phyloP scores from a whole-genome alignment of 2,888 invertebrate genomes.

The Habrosyne pyritoides region DNA sequence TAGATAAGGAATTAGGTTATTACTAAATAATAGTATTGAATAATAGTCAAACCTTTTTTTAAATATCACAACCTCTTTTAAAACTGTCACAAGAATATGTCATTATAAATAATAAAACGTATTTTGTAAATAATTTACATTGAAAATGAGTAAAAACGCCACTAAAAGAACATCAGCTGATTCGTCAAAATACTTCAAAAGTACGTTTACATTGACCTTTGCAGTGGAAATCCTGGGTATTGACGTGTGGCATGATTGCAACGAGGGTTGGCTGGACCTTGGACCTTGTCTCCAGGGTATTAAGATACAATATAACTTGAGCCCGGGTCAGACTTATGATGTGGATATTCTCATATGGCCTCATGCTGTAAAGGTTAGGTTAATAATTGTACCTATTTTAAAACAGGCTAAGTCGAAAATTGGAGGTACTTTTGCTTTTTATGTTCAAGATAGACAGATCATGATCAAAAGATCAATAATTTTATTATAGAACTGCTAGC shows the following conservation, averaged over 20 bases:
- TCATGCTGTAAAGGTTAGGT: slow-evolving; percentile 63
- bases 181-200: slow-evolving; percentile 23
- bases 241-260: slow-evolving; percentile 65
- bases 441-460: too few species aligned
- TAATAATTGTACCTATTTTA: not conserved
- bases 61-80: not conserved
- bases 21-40: too few species aligned
- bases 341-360: slow-evolving; percentile 70
- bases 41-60: not conserved
- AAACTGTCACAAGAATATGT: not conserved
- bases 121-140: not conserved
- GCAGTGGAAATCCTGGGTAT: slow-evolving; percentile 62
- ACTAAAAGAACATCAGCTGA: slow-evolving; percentile 20
- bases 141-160: slow-evolving; percentile 34
- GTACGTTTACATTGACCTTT: slow-evolving; percentile 66
- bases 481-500: too few species aligned
- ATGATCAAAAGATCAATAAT: too few species aligned
- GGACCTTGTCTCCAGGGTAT: slow-evolving; percentile 54
- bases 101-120: not conserved
- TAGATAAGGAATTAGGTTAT: too few species aligned
- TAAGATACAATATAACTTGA: slow-evolving; percentile 64
- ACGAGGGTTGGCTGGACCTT: slow-evolving; percentile 61
- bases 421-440: too few species aligned
- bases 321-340: slow-evolving; percentile 59
- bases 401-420: too few species aligned